Percentiles rank a stretch among this genome's conserved stretches.
Evolutionary conservation across 2,888 invertebrate species (phyloP).

Genomic region (Mesochorus sp.): DNA sequence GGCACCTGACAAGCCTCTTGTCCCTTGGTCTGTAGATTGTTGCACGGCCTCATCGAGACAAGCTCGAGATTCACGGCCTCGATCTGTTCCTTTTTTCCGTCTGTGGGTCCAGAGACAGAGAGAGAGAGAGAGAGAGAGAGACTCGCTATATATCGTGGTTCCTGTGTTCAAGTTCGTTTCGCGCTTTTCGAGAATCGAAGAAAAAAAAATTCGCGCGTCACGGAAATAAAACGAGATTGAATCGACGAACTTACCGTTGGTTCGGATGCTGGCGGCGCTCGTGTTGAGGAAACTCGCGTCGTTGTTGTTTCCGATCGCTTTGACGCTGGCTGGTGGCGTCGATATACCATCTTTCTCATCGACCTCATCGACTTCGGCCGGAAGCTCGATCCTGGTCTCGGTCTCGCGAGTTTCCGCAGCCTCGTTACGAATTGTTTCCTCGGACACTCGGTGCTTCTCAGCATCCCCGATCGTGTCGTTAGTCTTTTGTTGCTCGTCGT

Average conservation of each 20-base stretch:
- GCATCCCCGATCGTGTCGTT: constrained; percentile 62
- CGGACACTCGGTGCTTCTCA: no score
- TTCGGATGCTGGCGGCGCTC: constrained; percentile 76
- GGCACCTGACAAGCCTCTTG: constrained; percentile 82
- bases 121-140: constrained; percentile 11
- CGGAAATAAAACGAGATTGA: not conserved
- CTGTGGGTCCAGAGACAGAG: constrained; percentile 54
- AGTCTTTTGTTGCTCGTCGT: constrained; percentile 69
- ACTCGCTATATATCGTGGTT: not conserved
- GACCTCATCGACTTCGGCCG: constrained; percentile 72
- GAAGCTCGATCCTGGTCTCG: constrained; percentile 78
- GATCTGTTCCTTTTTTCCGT: constrained; percentile 80
- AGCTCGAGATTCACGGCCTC: constrained; percentile 92
- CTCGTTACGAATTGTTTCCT: constrained; percentile 74
- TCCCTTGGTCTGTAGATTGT: constrained; percentile 81
- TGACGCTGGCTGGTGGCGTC: constrained; percentile 65
- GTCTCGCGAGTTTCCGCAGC: constrained; percentile 73
- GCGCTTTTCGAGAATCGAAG: no score
- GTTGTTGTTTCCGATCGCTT: constrained; percentile 79
- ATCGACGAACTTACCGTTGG: constrained; percentile 64
- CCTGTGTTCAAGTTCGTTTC: no score
- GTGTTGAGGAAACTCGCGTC: constrained; percentile 80
- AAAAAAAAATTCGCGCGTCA: no score
- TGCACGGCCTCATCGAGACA: constrained; percentile 88
- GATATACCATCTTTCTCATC: constrained; percentile 67